Evolutionary conservation across 2,888 invertebrate species (phyloP).

Genomic region (Phymatocera aterrima): DNA sequence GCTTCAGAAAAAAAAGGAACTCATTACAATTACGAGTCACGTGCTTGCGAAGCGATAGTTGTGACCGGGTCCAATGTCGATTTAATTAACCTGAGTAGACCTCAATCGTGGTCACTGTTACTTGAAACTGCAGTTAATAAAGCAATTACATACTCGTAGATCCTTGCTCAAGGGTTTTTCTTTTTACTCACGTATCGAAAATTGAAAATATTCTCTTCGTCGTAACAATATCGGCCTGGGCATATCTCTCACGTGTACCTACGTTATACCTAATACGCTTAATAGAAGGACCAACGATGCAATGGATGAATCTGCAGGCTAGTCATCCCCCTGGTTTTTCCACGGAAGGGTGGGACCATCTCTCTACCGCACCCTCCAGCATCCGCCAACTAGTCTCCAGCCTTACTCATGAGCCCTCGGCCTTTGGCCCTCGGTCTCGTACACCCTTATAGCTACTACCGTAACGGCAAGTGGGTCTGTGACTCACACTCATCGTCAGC

Average conservation of each 20-base stretch:
- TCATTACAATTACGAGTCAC: background rate
- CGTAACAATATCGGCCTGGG: background rate
- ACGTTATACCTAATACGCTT: too few species aligned
- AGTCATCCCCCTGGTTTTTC: background rate
- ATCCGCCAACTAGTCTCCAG: slow-evolving; percentile 14
- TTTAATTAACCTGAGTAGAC: slow-evolving; percentile 18
- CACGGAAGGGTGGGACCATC: slow-evolving; percentile 9
- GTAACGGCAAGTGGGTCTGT: slow-evolving; percentile 28
- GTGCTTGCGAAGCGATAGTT: background rate
- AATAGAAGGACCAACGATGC: too few species aligned
- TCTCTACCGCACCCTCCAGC: slow-evolving; percentile 24
- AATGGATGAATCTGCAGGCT: background rate
- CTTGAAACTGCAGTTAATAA: background rate
- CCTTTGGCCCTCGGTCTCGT: slow-evolving; percentile 17
- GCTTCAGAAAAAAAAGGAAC: background rate
- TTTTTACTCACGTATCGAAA: too few species aligned
- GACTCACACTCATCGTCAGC: slow-evolving; percentile 24
- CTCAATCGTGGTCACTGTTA: background rate
- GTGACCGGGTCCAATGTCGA: slow-evolving; percentile 2
- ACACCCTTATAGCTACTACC: slow-evolving; percentile 33
- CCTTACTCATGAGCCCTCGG: slow-evolving; percentile 6
- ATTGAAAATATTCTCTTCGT: background rate
- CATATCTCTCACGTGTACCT: too few species aligned
- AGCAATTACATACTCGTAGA: too few species aligned
- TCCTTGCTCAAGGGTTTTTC: too few species aligned